Conservation (phyloP, 2,113 vertebrate genomes). For the Leuciscus idus region DNA sequence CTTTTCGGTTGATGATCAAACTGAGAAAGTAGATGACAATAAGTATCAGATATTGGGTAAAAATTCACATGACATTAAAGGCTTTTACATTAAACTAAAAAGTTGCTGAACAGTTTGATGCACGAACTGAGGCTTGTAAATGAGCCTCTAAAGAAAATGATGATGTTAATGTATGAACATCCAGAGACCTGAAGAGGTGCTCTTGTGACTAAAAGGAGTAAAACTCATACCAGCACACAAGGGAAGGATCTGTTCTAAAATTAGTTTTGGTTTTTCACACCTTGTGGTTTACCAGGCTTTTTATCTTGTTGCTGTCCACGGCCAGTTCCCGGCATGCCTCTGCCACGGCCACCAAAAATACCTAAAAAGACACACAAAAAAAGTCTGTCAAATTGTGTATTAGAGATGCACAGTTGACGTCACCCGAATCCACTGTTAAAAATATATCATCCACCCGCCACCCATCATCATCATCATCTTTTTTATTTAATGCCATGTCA, state of each 20-base stretch:
- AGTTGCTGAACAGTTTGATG: not conserved
- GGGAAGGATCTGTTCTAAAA: slow-evolving; percentile 12
- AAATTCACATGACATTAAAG: slow-evolving; percentile 10
- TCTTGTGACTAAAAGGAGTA: not conserved
- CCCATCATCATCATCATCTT: too few species aligned
- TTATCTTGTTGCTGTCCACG: slow-evolving; percentile 88
- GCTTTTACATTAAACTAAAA: slow-evolving; percentile 9
- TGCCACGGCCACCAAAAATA: slow-evolving; percentile 91
- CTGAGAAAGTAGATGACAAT: slow-evolving; percentile 21
- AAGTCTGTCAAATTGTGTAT: not conserved
- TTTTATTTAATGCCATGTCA: too few species aligned
- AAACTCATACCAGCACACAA: slow-evolving; percentile 8
- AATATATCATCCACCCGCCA: too few species aligned
- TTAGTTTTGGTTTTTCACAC: slow-evolving; percentile 87
- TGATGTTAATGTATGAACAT: not conserved
- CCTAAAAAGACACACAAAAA: slow-evolving; percentile 70
- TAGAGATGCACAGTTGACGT: too few species aligned
- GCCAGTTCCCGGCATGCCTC: slow-evolving; percentile 79
- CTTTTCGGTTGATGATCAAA: slow-evolving; percentile 1
- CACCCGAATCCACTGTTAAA: too few species aligned
- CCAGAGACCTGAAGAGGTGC: not conserved
- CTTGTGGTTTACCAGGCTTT: slow-evolving; percentile 85
- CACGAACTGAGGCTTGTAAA: not conserved
- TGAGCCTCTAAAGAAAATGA: not conserved
- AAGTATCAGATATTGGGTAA: not conserved